Base-by-base conservation (phyloP, 2,797 vertebrate genomes). In the Sebastes alutus region DNA sequence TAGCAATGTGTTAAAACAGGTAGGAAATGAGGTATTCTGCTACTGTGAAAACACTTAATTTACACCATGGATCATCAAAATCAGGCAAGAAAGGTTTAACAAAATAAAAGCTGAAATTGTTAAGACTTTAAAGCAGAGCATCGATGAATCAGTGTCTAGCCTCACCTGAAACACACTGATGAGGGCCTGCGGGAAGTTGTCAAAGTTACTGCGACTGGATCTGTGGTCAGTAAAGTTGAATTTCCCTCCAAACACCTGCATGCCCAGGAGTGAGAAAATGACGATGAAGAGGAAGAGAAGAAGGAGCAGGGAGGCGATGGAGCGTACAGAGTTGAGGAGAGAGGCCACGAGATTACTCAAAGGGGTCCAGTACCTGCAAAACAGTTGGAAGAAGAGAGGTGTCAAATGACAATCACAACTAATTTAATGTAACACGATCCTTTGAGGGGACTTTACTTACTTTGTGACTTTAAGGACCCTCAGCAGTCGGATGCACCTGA, bases 171-270 rank as follows among this genome's bases (percentile, higher is more conserved):
- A 99, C 77, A 99, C 98, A 25, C 96, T 99, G 92, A 99, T 99
- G 91, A 99, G 96, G 29, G 99, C 97, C 89, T 99, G 99, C 6
- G 98, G 98, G 80, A 99, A 99, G 92, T 96, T 99, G 91, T 99
- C 98, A 0, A 99, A 99, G 12, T 97, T 99, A 92, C 99, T 99
- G 76, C 99, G 97, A 14, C 95, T 93, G 54, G 97, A 88, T 68
- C 94, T 81, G 20, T 94, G 84, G 92, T 99, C 96, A 4, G 96
- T 92, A 0, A 99, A 99, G 93, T 98, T 98, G 60, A 97, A 99
- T 86, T 97, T 97, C 68, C 98, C 98, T 11, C 99, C 99, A 42
- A 99, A 99, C 87, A 99, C 98, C 90, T 99, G 99, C 98, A 99
- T 99, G 77, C 99, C 99, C 89, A 99, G 95, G 56, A 99, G 96